phyloP scores from a whole-genome alignment of 1,140 invertebrate genomes.

The Danaus plexippus region DNA sequence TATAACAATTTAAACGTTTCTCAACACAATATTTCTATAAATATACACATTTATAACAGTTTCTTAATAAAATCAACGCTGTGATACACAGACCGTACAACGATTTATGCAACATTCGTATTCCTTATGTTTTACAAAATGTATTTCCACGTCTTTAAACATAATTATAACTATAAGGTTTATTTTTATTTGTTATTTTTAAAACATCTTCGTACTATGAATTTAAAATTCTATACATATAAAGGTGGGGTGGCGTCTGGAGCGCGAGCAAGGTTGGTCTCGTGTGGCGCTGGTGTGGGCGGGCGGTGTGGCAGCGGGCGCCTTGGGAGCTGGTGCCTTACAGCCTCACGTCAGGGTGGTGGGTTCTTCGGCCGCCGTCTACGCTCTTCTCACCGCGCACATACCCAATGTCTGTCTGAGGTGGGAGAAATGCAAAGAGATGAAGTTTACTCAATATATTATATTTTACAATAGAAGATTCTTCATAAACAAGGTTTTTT shows the following conservation, averaged over 20 bases:
- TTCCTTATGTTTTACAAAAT: no score
- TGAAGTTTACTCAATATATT: slow-evolving; percentile 4
- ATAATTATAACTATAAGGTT: no score
- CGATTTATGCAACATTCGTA: no score
- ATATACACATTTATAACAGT: no score
- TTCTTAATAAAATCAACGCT: no score
- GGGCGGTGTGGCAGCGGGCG: slow-evolving; percentile 79
- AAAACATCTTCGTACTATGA: neutral
- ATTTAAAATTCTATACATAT: no score
- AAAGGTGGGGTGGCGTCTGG: slow-evolving; percentile 71
- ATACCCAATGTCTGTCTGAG: slow-evolving; percentile 87
- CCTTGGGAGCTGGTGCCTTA: slow-evolving; percentile 83
- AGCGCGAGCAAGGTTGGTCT: slow-evolving; percentile 87
- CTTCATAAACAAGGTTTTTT: neutral
- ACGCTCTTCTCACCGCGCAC: slow-evolving; percentile 92
- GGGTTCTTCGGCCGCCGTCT: slow-evolving; percentile 95
- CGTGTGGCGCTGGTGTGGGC: slow-evolving; percentile 81
- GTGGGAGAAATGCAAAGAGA: slow-evolving; percentile 7
- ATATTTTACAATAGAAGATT: neutral
- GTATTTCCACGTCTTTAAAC: no score
- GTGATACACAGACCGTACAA: no score
- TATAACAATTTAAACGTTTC: no score
- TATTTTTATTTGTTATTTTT: neutral
- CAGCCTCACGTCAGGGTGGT: slow-evolving; percentile 86
- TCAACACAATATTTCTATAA: no score